Conservation (phyloP, 1,140 invertebrate species). For the Halotydeus destructor region DNA sequence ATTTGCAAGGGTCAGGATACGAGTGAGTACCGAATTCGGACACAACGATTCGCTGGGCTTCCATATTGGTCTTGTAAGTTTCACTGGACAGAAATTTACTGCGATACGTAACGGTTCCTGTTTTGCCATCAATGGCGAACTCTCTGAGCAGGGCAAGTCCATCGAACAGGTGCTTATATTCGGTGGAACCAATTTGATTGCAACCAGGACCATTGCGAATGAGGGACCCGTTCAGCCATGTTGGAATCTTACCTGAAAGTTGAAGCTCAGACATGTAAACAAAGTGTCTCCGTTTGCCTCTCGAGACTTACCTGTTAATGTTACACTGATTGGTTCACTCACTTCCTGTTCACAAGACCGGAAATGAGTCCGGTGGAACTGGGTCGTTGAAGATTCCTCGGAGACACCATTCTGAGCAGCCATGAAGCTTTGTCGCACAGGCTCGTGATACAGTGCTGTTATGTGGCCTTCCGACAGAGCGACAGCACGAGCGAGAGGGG, state of each 20-base stretch:
- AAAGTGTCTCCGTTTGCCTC: too few species aligned
- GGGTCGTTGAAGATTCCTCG: too few species aligned
- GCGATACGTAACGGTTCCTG: slow-evolving; percentile 23
- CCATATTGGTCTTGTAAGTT: slow-evolving; percentile 24
- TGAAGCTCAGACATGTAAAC: too few species aligned
- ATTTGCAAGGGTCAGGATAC: slow-evolving; percentile 30
- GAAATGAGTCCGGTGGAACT: too few species aligned
- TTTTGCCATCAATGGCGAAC: slow-evolving; percentile 21
- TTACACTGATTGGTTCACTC: too few species aligned
- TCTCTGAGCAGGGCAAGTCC: slow-evolving; percentile 28
- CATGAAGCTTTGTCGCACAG: too few species aligned
- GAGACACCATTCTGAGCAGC: too few species aligned
- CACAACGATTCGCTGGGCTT: slow-evolving; percentile 37
- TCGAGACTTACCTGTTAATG: too few species aligned
- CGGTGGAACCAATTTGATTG: slow-evolving; percentile 24
- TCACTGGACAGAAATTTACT: slow-evolving; percentile 25
- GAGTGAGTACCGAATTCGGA: slow-evolving; percentile 56
- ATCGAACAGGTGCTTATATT: slow-evolving; percentile 30
- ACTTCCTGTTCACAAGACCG: too few species aligned
- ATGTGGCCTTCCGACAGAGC: too few species aligned
- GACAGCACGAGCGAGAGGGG: too few species aligned
- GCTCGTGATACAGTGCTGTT: too few species aligned
- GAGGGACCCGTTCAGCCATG: slow-evolving; percentile 25
- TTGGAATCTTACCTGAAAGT: slow-evolving; percentile 23
- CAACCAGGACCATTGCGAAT: slow-evolving; percentile 27